Conservation (phyloP, 2,797 vertebrate species). For the Nannoperca obscura region DNA sequence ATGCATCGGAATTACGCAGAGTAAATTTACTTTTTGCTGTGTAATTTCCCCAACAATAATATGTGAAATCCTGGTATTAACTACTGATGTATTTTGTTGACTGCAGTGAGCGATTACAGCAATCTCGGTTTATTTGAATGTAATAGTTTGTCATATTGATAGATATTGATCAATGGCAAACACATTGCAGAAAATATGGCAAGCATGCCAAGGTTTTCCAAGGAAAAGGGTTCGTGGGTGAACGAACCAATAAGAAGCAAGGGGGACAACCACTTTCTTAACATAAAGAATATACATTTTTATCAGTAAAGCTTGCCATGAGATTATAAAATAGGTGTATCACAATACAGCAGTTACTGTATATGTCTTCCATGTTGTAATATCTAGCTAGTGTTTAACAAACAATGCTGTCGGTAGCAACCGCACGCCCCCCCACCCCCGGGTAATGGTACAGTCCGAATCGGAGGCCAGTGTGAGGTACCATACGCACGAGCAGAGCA, state of each 20-base stretch:
- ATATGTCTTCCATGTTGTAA: rapidly evolving
- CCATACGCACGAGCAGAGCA: conserved; percentile 59
- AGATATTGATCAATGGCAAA: neutral
- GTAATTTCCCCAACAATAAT: neutral
- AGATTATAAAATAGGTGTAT: rapidly evolving
- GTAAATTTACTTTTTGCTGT: rapidly evolving
- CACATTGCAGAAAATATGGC: neutral
- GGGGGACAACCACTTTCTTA: neutral
- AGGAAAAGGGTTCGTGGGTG: conserved; percentile 9
- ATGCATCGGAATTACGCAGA: neutral
- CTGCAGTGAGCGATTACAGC: neutral
- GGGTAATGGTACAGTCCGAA: conserved; percentile 78
- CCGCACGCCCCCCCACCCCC: neutral
- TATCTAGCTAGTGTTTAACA: rapidly evolving
- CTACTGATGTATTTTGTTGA: neutral
- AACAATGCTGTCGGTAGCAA: neutral
- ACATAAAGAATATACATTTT: neutral
- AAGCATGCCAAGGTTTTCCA: neutral
- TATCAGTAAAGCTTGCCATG: rapidly evolving
- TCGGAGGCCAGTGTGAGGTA: conserved; percentile 53
- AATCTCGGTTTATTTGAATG: neutral
- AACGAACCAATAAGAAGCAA: conserved; percentile 16
- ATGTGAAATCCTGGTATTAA: neutral
- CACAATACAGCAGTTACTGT: rapidly evolving
- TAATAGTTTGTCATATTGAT: neutral